These are phyloP conservation scores for Zeuzera pyrina DNA, from an alignment of 2,888 invertebrate genomes.

Conservation along the genomic window DNA sequence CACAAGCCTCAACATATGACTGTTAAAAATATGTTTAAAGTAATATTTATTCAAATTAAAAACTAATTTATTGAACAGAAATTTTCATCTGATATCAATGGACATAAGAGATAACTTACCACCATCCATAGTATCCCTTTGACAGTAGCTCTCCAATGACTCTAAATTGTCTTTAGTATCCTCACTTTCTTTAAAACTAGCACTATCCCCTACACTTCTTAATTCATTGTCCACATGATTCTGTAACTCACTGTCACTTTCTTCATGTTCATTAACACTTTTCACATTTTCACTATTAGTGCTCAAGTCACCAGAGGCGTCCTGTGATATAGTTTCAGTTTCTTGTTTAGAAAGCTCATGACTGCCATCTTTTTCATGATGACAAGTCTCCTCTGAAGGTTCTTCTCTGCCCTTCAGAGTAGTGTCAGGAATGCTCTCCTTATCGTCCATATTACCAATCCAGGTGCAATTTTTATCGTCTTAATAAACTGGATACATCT, in stretches of 20 bases:
- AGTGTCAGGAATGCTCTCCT: conserved; percentile 34
- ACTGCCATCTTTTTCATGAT: conserved; percentile 4
- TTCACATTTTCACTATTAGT: conserved; percentile 18
- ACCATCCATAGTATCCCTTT: no score
- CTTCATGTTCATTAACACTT: conserved; percentile 13
- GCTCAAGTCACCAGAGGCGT: conserved; percentile 5
- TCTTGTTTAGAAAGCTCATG: conserved; percentile 11
- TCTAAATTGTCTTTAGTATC: conserved; percentile 20
- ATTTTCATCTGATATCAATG: no score
- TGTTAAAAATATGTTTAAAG: no score
- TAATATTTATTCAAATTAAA: no score
- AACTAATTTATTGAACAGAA: no score
- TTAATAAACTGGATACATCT: conserved; percentile 37
- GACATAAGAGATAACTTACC: no score
- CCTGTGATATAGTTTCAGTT: conserved; percentile 10
- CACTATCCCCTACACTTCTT: conserved; percentile 14
- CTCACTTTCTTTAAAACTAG: conserved; percentile 25
- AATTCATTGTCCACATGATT: conserved; percentile 46
- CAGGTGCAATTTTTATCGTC: conserved; percentile 28
- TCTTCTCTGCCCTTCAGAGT: conserved; percentile 22
- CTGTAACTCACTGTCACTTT: conserved; percentile 29
- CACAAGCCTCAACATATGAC: no score
- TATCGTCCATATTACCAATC: conserved; percentile 53
- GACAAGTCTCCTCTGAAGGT: conserved; percentile 15
- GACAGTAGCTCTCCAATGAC: no score